phyloP scores from a whole-genome alignment of 2,888 invertebrate genomes.

The Thymelicus acteon region DNA sequence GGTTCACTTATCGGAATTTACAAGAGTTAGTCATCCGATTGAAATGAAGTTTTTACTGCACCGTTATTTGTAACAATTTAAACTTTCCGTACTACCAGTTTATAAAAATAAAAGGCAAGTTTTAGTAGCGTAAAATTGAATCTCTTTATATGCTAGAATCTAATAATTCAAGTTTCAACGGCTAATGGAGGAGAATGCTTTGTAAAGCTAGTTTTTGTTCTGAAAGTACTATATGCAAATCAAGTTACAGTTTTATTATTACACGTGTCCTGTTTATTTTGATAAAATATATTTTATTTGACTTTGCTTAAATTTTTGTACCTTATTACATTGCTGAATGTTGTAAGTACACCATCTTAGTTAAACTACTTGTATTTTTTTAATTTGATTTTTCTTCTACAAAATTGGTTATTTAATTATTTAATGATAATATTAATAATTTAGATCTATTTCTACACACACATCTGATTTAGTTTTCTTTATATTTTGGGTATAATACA shows the following conservation, averaged over 20 bases:
- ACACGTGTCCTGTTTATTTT: conserved; percentile 1
- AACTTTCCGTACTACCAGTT: neutral
- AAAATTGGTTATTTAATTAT: too few relatives aligned
- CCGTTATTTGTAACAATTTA: conserved; percentile 15
- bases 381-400: too few relatives aligned
- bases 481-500: too few relatives aligned
- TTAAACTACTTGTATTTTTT: too few relatives aligned
- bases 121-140: conserved; percentile 1
- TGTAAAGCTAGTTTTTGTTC: neutral
- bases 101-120: conserved; percentile 7
- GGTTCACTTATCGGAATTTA: conserved; percentile 44
- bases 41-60: conserved; percentile 2
- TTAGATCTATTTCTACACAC: too few relatives aligned
- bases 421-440: too few relatives aligned
- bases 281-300: neutral
- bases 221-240: neutral
- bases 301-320: too few relatives aligned
- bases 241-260: neutral
- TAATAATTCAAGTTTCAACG: neutral
- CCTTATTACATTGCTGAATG: too few relatives aligned
- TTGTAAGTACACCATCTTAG: too few relatives aligned
- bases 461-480: too few relatives aligned
- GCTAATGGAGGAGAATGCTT: neutral
- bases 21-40: conserved; percentile 43
- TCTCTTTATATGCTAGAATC: neutral